Base-by-base conservation (phyloP, 2,888 invertebrate genomes). In the Chouioia cunea region DNA sequence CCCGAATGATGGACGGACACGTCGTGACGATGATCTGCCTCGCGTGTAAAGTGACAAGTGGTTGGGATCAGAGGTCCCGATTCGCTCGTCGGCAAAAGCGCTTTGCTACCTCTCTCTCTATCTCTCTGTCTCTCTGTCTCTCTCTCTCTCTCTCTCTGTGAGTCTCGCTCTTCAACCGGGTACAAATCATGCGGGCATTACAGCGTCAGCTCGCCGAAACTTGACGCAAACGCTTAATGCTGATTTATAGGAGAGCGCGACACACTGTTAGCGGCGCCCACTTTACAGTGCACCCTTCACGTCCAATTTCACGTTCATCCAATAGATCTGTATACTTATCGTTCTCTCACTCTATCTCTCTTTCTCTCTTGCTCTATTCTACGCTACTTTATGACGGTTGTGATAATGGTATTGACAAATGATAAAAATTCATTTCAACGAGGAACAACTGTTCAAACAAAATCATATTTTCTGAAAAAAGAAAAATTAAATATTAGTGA, bases 141-240 rank as follows among this genome's bases (percentile, higher is more conserved):
- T 65, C 47, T 70, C 48, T 14, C 43, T n/a, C 23, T 23, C 52
- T 44, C 60, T 2, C 47, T 50, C 52, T n/a, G n/a, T n/a, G n/a
- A n/a, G n/a, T 64, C 70, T 73, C 77, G 77, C 75, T 77, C 71
- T 59, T 65, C 69, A 57, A 67, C 59, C 54, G 65, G 48, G 80
- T 84, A 85, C 85, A 85, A 85, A 85, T 85, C 85, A 85, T 84
- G 81, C 79, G 75, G 84, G 85, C 79, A 84, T 85, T 85, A 85
- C 79, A 75, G 79, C 82, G 85, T 85, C 85, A 83, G 79, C 79
- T 62, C 71, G 62, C 62, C 64, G 67, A 67, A 70, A 67, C 73
- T 66, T 67, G 70, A 68, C 73, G 67, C 56, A 54, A 59, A 56
- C 64, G 67, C 54, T 57, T 74, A 74, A 74, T 72, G 36, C 74